phyloP scores from a whole-genome alignment of 2,797 vertebrate species.

The Phoebastria nigripes region DNA sequence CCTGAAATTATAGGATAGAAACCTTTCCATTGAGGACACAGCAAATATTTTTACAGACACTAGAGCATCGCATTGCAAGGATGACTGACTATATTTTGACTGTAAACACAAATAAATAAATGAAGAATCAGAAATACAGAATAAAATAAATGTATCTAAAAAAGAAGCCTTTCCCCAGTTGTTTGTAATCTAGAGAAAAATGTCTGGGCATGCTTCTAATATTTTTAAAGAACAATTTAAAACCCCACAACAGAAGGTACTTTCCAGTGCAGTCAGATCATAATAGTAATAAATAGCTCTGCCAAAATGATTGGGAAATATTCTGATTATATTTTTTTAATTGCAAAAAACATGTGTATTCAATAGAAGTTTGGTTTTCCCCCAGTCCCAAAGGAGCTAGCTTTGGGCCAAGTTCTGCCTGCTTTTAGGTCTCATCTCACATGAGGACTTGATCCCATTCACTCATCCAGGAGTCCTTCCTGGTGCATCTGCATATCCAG shows the following conservation, averaged over 20 bases:
- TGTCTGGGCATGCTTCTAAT: background rate
- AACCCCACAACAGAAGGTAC: background rate
- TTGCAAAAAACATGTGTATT: background rate
- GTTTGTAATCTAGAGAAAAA: background rate
- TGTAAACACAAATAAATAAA: background rate
- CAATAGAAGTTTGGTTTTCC: background rate
- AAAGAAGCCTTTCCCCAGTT: background rate
- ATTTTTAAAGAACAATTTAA: background rate
- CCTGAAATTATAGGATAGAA: slow-evolving; percentile 26
- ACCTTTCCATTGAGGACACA: background rate
- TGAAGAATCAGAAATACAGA: background rate
- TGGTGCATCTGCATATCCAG: background rate
- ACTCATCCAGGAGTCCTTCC: background rate
- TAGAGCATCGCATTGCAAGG: background rate
- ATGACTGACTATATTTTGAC: background rate
- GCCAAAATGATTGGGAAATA: background rate
- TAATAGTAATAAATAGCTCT: background rate
- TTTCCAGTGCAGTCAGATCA: background rate
- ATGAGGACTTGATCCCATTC: background rate
- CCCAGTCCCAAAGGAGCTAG: background rate
- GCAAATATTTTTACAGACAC: background rate
- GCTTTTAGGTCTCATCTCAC: background rate
- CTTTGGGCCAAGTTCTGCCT: background rate
- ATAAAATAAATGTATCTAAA: background rate
- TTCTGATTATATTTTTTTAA: background rate